Evolutionary conservation across 2,888 invertebrate species (phyloP).

Genomic region (Rugalucina vietnamica): DNA sequence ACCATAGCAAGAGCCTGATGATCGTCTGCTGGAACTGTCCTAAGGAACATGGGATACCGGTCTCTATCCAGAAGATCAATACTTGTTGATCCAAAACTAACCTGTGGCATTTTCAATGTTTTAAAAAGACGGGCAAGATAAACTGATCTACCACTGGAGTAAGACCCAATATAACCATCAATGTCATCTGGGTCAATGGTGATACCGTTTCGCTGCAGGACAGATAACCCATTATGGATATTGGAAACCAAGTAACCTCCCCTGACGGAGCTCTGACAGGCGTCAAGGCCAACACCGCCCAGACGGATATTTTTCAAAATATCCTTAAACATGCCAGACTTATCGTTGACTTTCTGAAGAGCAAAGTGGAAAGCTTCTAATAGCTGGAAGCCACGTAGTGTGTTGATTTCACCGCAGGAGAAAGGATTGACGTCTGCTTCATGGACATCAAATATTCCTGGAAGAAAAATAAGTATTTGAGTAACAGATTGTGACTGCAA

Average conservation of each 20-base stretch:
- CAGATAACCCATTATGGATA: slow-evolving; percentile 74
- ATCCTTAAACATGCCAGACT: slow-evolving; percentile 76
- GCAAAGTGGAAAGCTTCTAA: slow-evolving; percentile 82
- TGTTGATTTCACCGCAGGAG: slow-evolving; percentile 78
- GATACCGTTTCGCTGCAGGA: slow-evolving; percentile 64
- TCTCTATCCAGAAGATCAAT: slow-evolving; percentile 68
- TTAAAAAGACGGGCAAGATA: slow-evolving; percentile 75
- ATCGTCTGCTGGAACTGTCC: slow-evolving; percentile 79
- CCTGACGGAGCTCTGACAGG: slow-evolving; percentile 76
- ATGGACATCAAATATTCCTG: slow-evolving; percentile 82
- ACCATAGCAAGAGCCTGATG: slow-evolving; percentile 80
- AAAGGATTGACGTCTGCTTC: slow-evolving; percentile 70
- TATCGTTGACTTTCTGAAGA: slow-evolving; percentile 76
- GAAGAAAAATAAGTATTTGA: no score
- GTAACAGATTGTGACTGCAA: no score
- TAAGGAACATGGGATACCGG: slow-evolving; percentile 76
- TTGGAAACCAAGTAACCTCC: slow-evolving; percentile 80
- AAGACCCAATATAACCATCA: slow-evolving; percentile 76
- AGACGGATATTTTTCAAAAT: slow-evolving; percentile 74
- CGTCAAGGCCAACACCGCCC: slow-evolving; percentile 79
- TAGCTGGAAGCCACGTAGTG: slow-evolving; percentile 78
- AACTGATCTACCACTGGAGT: slow-evolving; percentile 73
- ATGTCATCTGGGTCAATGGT: slow-evolving; percentile 73
- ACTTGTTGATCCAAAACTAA: slow-evolving; percentile 76
- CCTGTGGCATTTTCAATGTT: slow-evolving; percentile 76